Evolutionary conservation across 2,797 vertebrate species (phyloP).

Genomic region (Tinamus major): DNA sequence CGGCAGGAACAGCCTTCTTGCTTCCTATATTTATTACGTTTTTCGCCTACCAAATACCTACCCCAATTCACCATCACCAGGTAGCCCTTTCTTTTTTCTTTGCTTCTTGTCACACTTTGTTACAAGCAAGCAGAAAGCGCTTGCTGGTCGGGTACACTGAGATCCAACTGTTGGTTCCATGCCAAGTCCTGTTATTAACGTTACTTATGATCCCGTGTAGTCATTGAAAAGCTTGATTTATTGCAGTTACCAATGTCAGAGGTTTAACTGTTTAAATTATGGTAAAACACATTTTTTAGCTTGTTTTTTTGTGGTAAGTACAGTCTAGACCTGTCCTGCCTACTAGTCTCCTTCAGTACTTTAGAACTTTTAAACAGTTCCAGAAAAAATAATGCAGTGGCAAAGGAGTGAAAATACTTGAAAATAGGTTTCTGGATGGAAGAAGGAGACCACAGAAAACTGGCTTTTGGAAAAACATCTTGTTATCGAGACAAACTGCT

Average conservation of each 20-base stretch:
- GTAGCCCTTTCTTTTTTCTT: slow-evolving; percentile 74
- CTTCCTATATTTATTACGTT: slow-evolving; percentile 96
- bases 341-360: neutral
- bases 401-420: neutral
- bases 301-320: neutral
- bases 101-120: neutral
- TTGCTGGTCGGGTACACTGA: neutral
- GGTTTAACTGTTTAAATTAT: neutral
- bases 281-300: neutral
- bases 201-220: neutral
- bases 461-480: neutral
- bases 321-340: neutral
- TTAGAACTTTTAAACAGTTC: neutral
- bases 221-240: neutral
- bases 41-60: slow-evolving; percentile 96
- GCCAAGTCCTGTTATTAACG: neutral
- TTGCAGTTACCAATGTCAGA: neutral
- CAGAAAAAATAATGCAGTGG: neutral
- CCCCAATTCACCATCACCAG: slow-evolving; percentile 94
- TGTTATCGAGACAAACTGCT: neutral
- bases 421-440: neutral
- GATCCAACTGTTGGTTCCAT: neutral
- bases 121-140: neutral
- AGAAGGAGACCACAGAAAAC: neutral
- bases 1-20: slow-evolving; percentile 93